A percentile compares a stretch with the other conserved stretches of the same genome.
Evolutionary conservation across 2,797 vertebrate genomes (phyloP).

Genomic region (Uromys caudimaculatus): DNA sequence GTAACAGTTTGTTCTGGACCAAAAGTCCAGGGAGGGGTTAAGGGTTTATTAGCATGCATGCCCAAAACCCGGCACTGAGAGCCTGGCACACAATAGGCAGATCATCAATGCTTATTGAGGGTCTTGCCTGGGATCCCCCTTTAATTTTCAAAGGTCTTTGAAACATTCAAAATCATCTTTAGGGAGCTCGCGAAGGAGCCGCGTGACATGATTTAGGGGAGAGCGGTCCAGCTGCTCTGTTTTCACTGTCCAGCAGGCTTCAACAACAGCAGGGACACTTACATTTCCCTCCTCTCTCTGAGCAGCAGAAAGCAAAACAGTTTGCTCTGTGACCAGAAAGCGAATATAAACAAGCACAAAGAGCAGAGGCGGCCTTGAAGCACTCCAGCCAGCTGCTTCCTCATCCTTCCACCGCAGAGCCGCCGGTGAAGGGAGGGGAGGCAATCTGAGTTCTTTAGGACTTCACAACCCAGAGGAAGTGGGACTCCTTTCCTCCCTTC

Average conservation of each 20-base stretch:
- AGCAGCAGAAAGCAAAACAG: conserved; percentile 65
- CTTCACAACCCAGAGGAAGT: neutral
- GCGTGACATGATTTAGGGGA: conserved; percentile 30
- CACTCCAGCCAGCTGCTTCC: neutral
- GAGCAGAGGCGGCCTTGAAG: neutral
- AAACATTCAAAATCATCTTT: conserved; percentile 29
- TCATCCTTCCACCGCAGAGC: neutral
- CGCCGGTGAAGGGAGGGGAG: neutral
- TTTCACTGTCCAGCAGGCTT: conserved; percentile 55
- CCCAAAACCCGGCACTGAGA: neutral
- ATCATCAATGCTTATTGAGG: neutral
- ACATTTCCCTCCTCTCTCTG: conserved; percentile 21
- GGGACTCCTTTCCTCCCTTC: neutral
- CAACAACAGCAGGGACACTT: conserved; percentile 34
- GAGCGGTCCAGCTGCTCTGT: conserved; percentile 23
- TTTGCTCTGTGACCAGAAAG: conserved; percentile 65
- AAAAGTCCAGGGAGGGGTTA: neutral
- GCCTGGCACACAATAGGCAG: conserved; percentile 26
- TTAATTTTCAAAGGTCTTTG: conserved; percentile 28
- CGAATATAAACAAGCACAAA: conserved; percentile 60
- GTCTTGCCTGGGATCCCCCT: neutral
- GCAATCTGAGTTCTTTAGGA: neutral
- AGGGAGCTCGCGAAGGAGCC: neutral
- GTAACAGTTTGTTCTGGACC: neutral
- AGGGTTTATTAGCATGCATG: neutral